Conservation (phyloP, 2,888 invertebrate genomes). For the Cyclophora punctaria region DNA sequence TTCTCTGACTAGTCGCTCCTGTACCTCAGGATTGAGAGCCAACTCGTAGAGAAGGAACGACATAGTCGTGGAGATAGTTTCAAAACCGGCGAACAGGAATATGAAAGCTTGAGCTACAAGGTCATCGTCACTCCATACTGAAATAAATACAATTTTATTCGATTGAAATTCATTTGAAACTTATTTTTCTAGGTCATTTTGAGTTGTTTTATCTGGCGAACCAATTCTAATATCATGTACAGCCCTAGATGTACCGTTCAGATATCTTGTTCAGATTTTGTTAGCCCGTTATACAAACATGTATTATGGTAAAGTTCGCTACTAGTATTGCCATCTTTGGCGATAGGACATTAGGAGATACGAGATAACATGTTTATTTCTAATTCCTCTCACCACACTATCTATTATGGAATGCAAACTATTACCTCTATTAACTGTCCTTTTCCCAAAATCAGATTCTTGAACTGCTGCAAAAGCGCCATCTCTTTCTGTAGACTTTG, state of each 20-base stretch:
- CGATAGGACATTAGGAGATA: no score
- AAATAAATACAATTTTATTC: neutral
- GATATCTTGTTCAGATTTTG: no score
- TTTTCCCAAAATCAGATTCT: conserved; percentile 44
- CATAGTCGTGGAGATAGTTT: conserved; percentile 54
- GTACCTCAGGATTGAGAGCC: conserved; percentile 72
- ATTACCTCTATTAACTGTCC: conserved; percentile 28
- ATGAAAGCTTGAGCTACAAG: conserved; percentile 60
- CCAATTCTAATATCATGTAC: no score
- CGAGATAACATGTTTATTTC: no score
- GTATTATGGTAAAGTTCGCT: no score
- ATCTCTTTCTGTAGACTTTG: conserved; percentile 24
- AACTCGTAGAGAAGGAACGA: conserved; percentile 72
- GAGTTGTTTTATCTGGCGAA: no score
- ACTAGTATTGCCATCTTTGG: no score
- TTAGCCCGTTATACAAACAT: no score
- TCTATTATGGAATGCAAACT: neutral
- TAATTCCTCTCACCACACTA: no score
- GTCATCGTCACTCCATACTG: conserved; percentile 52
- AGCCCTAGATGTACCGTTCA: no score
- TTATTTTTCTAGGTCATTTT: no score
- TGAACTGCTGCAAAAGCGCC: conserved; percentile 54
- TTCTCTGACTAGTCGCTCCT: conserved; percentile 68
- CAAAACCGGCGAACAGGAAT: conserved; percentile 73
- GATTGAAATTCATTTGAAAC: no score